A percentile compares a stretch with the other conserved stretches of the same genome.
phyloP scores from a whole-genome alignment of 2,113 vertebrate genomes.

The Forbesichthys papilliferus region DNA sequence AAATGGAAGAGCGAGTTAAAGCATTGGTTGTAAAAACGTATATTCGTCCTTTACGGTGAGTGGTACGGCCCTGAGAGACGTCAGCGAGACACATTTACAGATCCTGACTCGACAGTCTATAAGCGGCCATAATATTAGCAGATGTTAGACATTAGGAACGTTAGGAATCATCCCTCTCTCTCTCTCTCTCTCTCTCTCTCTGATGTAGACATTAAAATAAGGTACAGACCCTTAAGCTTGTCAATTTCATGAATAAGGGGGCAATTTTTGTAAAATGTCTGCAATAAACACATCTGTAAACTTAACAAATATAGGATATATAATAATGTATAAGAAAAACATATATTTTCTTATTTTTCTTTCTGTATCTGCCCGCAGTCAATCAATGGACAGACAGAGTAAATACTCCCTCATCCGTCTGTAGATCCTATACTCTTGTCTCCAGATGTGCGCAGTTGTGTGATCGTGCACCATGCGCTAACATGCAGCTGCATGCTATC shows the following conservation, averaged over 20 bases:
- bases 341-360: background rate
- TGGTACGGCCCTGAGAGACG: background rate
- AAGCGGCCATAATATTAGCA: conserved; percentile 11
- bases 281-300: background rate
- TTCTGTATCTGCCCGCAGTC: conserved; percentile 1
- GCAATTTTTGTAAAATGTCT: background rate
- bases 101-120: background rate
- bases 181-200: background rate
- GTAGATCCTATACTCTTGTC: background rate
- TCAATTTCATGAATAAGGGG: background rate
- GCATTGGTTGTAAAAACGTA: no score
- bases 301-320: background rate
- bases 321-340: no score
- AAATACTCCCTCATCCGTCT: background rate
- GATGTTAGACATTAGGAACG: background rate
- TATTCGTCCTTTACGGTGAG: background rate
- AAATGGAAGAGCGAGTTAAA: no score
- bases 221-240: conserved; percentile 1
- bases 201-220: conserved; percentile 19
- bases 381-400: background rate
- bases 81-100: conserved; percentile 1
- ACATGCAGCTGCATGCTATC: conserved; percentile 13
- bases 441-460: conserved; percentile 32
- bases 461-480: background rate
- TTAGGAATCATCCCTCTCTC: conserved; percentile 1